Base-by-base conservation (phyloP, 2,797 vertebrate genomes). In the Vultur gryphus region DNA sequence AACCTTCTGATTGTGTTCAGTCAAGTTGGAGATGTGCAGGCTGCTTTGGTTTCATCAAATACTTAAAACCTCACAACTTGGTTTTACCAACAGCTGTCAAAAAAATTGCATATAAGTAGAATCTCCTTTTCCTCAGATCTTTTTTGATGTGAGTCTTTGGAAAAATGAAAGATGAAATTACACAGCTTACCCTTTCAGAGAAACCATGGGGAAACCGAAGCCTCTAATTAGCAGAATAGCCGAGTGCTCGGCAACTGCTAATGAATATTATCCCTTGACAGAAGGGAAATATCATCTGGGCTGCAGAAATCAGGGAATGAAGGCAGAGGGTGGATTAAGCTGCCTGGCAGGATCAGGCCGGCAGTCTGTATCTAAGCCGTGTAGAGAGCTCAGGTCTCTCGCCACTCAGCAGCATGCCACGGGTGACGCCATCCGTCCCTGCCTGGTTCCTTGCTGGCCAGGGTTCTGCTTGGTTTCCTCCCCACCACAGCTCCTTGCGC, bases 361-460 rank as follows among this genome's bases (percentile, higher is more conserved):
- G 37, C 64, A 37, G 39, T 17, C 51, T n/a, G 44, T 39, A 8
- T 13, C 48, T 9, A 9, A 66, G 72, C 28, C 18, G 1, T 0
- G 1, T 1, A 13, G 26, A 65, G 71, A 49, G 57, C 71, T 61
- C 35, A 2, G 48, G 5, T 39, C 51, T 37, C 33, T 67, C 15
- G 9, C 28, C 9, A 3, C 35, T 19, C 35, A 5, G 20, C 67
- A 41, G 54, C 7, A 2, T 23, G 41, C 37, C 2, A 0, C 0
- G 6, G 2, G 0, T 62, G 73, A 21, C 5, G 3, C 43, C 10
- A 2, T 39, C 67, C 46, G 11, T 43, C 72, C 39, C 39, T 66
- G 46, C 46, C 25, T n/a, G 25, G 8, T 33, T 35, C 48, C 31
- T 16, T 10, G 11, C 69, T 51, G 69, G 31, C 75, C 43, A 58